phyloP scores from a whole-genome alignment of 2,113 vertebrate genomes.

The Sterna hirundo region DNA sequence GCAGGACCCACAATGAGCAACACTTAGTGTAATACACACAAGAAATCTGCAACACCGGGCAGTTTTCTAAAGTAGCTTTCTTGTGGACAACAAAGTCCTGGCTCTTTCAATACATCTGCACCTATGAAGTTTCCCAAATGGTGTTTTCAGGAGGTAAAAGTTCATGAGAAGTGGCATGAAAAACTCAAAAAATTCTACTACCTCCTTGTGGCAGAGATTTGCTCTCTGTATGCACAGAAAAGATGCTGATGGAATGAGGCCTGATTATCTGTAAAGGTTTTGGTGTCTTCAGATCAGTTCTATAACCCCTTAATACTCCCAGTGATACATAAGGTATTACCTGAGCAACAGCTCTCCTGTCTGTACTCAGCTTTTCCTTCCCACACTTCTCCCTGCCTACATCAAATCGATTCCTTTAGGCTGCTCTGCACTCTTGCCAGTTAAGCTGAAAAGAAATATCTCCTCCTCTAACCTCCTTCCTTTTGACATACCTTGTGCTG shows the following conservation, averaged over 20 bases:
- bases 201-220: conserved; percentile 22
- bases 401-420: not conserved
- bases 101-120: not conserved
- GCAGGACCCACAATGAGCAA: not conserved
- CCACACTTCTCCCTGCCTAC: not conserved
- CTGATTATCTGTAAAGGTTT: not conserved
- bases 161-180: not conserved
- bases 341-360: not conserved
- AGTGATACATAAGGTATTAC: not conserved
- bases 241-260: not conserved
- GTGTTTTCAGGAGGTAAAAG: not conserved
- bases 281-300: not conserved
- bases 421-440: not conserved
- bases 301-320: not conserved
- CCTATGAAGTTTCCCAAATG: not conserved
- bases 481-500: not conserved
- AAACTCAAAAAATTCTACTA: conserved; percentile 8
- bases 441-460: not conserved
- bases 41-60: not conserved
- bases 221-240: not conserved
- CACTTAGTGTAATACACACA: not conserved
- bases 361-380: not conserved
- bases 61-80: not conserved
- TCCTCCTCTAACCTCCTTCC: not conserved
- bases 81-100: not conserved